These are phyloP conservation scores for Poecile atricapillus DNA, from an alignment of 2,113 vertebrate species.

Conservation along the genomic window DNA sequence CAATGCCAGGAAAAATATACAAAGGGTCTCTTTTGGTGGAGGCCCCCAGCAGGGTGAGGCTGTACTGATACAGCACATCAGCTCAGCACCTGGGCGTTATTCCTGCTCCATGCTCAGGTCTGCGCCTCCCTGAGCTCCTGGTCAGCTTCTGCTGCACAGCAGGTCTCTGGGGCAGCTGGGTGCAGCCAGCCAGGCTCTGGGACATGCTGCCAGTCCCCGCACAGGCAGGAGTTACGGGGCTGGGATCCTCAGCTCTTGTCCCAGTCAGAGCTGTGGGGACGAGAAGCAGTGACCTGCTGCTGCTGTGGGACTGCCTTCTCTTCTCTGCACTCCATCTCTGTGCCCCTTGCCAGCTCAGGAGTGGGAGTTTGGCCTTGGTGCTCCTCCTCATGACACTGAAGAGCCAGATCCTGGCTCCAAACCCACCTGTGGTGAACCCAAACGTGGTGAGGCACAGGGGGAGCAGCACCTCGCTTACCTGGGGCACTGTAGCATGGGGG, in stretches of 20 bases:
- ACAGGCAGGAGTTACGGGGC: background rate
- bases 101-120: rapidly evolving
- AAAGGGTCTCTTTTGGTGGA: background rate
- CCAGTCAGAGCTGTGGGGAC: background rate
- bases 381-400: background rate
- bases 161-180: background rate
- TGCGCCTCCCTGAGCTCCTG: background rate
- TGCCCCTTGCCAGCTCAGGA: background rate
- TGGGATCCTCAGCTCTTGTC: background rate
- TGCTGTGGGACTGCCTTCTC: background rate
- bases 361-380: background rate
- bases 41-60: background rate
- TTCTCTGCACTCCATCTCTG: background rate
- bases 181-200: background rate
- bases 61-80: background rate
- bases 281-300: background rate
- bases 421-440: rapidly evolving
- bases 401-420: background rate
- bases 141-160: background rate
- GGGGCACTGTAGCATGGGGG: background rate
- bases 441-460: background rate
- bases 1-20: background rate
- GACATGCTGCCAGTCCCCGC: background rate
- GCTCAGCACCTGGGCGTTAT: background rate
- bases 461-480: background rate